These are phyloP conservation scores for Spisula solida DNA, from an alignment of 2,888 invertebrate genomes.

Conservation along the genomic window DNA sequence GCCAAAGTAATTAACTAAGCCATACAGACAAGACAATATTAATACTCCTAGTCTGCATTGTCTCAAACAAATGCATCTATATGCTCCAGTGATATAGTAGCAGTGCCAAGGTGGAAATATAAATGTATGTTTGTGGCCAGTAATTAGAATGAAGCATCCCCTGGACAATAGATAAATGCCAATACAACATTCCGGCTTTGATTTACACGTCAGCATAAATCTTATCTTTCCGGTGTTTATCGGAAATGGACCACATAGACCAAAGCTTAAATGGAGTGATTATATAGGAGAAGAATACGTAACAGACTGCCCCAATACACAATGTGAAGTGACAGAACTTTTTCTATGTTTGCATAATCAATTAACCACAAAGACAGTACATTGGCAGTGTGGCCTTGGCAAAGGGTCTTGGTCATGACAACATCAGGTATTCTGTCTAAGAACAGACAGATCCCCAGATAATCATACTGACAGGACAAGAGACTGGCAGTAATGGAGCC, in stretches of 20 bases:
- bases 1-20: too few species aligned
- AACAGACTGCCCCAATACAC: neutral
- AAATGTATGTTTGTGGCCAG: too few species aligned
- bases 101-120: too few species aligned
- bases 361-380: neutral
- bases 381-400: constrained; percentile 5
- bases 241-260: neutral
- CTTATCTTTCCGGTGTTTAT: neutral
- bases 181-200: too few species aligned
- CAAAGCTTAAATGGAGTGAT: neutral
- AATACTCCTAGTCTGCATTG: too few species aligned
- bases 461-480: neutral
- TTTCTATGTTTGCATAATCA: neutral
- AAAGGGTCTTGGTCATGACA: constrained; percentile 10
- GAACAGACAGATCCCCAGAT: constrained; percentile 5
- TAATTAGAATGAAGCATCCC: too few species aligned
- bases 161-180: too few species aligned
- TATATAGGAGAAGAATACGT: neutral
- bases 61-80: too few species aligned
- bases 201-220: neutral
- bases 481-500: neutral
- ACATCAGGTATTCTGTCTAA: neutral
- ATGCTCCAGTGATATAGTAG: too few species aligned
- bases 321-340: neutral
- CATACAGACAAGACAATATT: too few species aligned